Base-by-base conservation (phyloP, 2,888 invertebrate genomes). In the Cheilosia grossa region DNA sequence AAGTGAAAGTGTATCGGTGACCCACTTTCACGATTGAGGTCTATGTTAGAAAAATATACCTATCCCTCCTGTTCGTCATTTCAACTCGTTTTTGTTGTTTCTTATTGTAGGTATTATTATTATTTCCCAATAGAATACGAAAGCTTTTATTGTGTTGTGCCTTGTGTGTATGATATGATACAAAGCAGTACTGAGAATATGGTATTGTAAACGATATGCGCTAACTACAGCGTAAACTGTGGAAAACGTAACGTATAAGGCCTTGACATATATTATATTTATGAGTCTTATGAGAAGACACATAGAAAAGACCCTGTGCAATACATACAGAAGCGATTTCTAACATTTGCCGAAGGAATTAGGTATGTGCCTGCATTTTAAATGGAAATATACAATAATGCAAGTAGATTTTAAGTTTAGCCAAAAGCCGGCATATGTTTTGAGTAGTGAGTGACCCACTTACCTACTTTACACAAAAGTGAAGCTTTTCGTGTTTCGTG, bases 1-100 rank as follows among this genome's bases (percentile, higher is more conserved):
- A 95, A 96, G 96, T 96, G 96, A 96, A 96, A 96, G 96, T 96
- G 95, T 95, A 94, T 94, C 94, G 94, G 94, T 96, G 96, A 96
- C 96, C 96, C 95, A 96, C 96, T 96, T 97, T 96, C 95, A 94
- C 94, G 95, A 96, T 96, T 96, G 96, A 96, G 96, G 96, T 96
- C 96, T 96, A 96, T 96, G 96, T 96, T 95, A 95, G 95, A 92
- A 89, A 90, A 81, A 75, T 81, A 61, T 81, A 81, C 51, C 51
- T 61, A 74, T 51, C 59, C 64, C 73, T 56, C 58, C 67, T 79
- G 33, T 58, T 73, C 53, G 44, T 78, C 70, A 74, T 63, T 74
- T 83, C 59, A 51, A 69, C 51, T 79, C 79, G 66, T 80, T 83
- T 64, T 69, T 63, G 15, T 53, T 56, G 56, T 49, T 69, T 27